Conservation (phyloP, 2,113 vertebrate genomes). For the Hystrix brachyura region DNA sequence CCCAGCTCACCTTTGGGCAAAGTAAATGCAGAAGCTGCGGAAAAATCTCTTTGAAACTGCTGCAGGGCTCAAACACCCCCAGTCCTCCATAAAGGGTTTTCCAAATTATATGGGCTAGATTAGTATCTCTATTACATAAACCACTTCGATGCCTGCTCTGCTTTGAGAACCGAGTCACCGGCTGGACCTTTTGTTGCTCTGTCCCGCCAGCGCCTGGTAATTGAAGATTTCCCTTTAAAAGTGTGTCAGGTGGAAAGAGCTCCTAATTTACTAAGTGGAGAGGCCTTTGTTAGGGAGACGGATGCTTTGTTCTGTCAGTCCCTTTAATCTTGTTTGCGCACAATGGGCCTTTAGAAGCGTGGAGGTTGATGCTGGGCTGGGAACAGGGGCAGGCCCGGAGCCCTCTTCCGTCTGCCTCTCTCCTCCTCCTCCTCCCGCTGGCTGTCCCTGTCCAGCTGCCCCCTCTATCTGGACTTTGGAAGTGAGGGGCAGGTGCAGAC, state of each 20-base stretch:
- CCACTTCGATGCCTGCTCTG: conserved; percentile 81
- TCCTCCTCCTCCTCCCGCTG: not conserved
- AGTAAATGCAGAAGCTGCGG: conserved; percentile 85
- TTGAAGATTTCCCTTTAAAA: conserved; percentile 89
- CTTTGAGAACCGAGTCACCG: conserved; percentile 78
- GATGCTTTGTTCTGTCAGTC: conserved; percentile 87
- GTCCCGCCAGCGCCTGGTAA: conserved; percentile 82
- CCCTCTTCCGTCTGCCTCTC: conserved; percentile 5
- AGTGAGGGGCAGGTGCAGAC: not conserved
- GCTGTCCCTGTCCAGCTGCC: not conserved
- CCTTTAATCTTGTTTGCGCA: conserved; percentile 87
- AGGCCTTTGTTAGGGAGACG: conserved; percentile 78
- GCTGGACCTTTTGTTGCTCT: conserved; percentile 85
- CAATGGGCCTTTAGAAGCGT: conserved; percentile 81
- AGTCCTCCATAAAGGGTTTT: conserved; percentile 82
- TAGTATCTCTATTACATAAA: conserved; percentile 83
- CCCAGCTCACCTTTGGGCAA: conserved; percentile 88
- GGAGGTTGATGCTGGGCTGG: conserved; percentile 62
- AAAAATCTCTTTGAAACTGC: conserved; percentile 80
- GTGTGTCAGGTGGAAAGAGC: conserved; percentile 87
- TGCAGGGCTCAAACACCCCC: conserved; percentile 81
- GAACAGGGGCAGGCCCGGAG: conserved; percentile 67
- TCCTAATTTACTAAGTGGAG: conserved; percentile 88
- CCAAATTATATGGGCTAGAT: conserved; percentile 85
- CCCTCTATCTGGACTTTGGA: not conserved